phyloP scores from a whole-genome alignment of 1,140 invertebrate genomes.

The Camponotus floridanus region DNA sequence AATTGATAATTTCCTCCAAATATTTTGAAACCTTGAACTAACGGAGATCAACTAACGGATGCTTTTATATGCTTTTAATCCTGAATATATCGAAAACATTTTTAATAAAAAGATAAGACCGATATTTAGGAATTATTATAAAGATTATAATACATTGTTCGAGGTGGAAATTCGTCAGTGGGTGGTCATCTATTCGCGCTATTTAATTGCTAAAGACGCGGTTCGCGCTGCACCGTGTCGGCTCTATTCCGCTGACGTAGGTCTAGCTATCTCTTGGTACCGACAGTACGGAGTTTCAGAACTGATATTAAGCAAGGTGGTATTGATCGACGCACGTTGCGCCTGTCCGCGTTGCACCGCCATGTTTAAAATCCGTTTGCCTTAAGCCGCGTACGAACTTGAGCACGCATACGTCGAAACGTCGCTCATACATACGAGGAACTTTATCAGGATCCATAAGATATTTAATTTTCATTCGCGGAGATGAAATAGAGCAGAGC shows the following conservation, averaged over 20 bases:
- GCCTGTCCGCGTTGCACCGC: conserved; percentile 83
- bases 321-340: conserved; percentile 85
- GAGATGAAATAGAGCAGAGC: too few species aligned
- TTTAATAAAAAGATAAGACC: too few species aligned
- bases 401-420: conserved; percentile 40
- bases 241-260: conserved; percentile 18
- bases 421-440: background rate
- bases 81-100: too few species aligned
- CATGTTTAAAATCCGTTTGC: conserved; percentile 84
- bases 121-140: too few species aligned
- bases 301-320: conserved; percentile 86
- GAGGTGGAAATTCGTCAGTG: background rate
- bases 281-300: conserved; percentile 82
- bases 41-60: too few species aligned
- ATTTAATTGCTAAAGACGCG: conserved; percentile 18
- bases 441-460: background rate
- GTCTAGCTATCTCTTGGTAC: conserved; percentile 59
- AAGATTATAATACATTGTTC: background rate
- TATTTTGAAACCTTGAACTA: background rate
- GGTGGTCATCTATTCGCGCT: background rate
- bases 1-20: background rate
- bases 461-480: conserved; percentile 1
- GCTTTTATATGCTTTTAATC: background rate
- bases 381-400: conserved; percentile 63
- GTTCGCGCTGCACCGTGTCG: background rate